These are phyloP conservation scores for Vombatus ursinus DNA, from an alignment of 2,113 vertebrate species.

Conservation along the genomic window DNA sequence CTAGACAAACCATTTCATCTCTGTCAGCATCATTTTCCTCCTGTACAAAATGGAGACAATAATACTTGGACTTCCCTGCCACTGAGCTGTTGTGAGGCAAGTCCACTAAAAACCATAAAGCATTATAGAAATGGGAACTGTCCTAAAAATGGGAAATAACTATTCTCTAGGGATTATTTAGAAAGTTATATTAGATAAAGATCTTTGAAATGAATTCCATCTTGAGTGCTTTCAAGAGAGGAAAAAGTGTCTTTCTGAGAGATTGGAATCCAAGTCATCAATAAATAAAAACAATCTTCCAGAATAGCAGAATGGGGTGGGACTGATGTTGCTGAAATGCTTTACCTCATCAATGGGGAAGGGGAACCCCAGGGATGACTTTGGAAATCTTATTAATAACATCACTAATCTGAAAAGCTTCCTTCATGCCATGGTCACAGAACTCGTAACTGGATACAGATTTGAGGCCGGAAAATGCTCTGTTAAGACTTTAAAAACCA, in stretches of 20 bases:
- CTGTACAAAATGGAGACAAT: neutral
- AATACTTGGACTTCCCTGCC: neutral
- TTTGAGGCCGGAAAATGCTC: neutral
- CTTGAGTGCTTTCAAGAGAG: neutral
- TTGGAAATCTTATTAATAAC: constrained; percentile 1
- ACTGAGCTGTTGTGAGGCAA: neutral
- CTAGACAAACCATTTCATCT: neutral
- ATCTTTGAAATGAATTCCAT: neutral
- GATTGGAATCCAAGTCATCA: neutral
- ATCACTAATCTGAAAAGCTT: neutral
- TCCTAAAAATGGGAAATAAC: neutral
- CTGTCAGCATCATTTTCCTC: neutral
- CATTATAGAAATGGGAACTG: neutral
- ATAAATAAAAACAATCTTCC: neutral
- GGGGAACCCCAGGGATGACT: neutral
- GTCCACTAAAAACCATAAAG: neutral
- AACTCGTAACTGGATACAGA: neutral
- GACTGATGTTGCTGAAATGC: neutral
- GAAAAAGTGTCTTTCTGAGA: neutral
- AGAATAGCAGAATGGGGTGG: neutral
- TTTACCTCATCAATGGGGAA: neutral
- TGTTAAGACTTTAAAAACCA: neutral
- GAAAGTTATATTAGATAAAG: neutral
- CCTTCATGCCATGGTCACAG: neutral
- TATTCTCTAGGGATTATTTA: neutral